Percentiles rank a stretch among this genome's conserved stretches.
Conservation (phyloP, 1,140 invertebrate species). For the Delia radicum region DNA sequence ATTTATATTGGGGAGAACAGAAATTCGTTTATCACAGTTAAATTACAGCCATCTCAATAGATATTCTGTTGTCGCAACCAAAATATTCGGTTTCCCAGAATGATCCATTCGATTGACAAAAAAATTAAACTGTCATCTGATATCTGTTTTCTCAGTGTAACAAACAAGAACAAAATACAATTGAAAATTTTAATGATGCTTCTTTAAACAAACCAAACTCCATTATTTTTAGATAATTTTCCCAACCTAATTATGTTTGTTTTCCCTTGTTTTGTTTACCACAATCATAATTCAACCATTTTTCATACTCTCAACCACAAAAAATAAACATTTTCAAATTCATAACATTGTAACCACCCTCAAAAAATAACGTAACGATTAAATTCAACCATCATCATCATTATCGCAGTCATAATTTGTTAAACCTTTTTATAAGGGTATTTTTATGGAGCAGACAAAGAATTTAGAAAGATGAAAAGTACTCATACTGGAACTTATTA, state of each 20-base stretch:
- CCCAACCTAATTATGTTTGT: constrained; percentile 15
- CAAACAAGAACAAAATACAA: too few relatives aligned
- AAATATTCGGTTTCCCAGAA: too few relatives aligned
- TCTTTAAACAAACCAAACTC: not conserved
- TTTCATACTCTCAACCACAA: not conserved
- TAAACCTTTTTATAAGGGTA: not conserved
- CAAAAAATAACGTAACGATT: not conserved
- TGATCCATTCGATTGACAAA: too few relatives aligned
- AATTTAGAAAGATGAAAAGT: not conserved
- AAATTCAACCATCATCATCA: not conserved
- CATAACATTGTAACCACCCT: not conserved
- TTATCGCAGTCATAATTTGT: not conserved
- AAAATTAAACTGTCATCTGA: too few relatives aligned
- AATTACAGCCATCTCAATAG: too few relatives aligned
- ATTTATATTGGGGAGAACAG: too few relatives aligned
- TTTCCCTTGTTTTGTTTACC: not conserved
- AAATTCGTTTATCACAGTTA: too few relatives aligned
- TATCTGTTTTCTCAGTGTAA: too few relatives aligned
- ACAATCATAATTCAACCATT: constrained; percentile 12
- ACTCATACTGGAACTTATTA: not conserved
- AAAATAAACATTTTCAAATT: not conserved
- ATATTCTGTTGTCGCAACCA: too few relatives aligned
- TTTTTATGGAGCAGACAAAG: not conserved
- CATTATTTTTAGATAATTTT: not conserved
- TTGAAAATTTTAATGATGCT: not conserved